A percentile compares a stretch with the other conserved stretches of the same genome.
phyloP scores from a whole-genome alignment of 2,113 vertebrate species.

The Pungitius pungitius region DNA sequence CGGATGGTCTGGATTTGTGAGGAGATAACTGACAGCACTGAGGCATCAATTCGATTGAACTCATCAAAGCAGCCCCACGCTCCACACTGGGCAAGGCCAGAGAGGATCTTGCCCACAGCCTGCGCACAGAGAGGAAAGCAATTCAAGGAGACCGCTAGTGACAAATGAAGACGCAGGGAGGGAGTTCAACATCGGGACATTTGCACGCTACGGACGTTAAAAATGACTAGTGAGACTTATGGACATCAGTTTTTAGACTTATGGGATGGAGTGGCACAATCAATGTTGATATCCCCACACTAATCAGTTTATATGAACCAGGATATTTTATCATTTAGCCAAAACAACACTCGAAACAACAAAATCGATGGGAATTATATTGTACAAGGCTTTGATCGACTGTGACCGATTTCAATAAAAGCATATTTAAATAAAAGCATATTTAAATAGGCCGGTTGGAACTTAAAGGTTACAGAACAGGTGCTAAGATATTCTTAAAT shows the following conservation, averaged over 20 bases:
- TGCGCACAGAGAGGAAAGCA: slow-evolving; percentile 51
- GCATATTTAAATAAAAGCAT: neutral
- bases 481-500: neutral
- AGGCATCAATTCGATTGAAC: slow-evolving; percentile 96
- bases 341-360: neutral
- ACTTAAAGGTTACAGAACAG: neutral
- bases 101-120: slow-evolving; percentile 96
- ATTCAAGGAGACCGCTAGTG: neutral
- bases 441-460: neutral
- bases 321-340: neutral
- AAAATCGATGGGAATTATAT: neutral
- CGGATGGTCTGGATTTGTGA: slow-evolving; percentile 96
- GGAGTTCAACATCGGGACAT: neutral
- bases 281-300: too few relatives aligned
- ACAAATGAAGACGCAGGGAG: neutral
- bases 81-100: slow-evolving; percentile 94
- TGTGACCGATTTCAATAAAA: neutral
- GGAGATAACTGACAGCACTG: slow-evolving; percentile 96
- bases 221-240: neutral
- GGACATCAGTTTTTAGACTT: neutral
- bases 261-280: neutral
- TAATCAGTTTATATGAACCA: neutral
- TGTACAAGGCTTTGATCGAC: neutral
- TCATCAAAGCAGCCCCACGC: slow-evolving; percentile 99
- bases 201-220: neutral